These are phyloP conservation scores for Criorhina ranunculi DNA, from an alignment of 2,888 invertebrate species.

Conservation along the genomic window DNA sequence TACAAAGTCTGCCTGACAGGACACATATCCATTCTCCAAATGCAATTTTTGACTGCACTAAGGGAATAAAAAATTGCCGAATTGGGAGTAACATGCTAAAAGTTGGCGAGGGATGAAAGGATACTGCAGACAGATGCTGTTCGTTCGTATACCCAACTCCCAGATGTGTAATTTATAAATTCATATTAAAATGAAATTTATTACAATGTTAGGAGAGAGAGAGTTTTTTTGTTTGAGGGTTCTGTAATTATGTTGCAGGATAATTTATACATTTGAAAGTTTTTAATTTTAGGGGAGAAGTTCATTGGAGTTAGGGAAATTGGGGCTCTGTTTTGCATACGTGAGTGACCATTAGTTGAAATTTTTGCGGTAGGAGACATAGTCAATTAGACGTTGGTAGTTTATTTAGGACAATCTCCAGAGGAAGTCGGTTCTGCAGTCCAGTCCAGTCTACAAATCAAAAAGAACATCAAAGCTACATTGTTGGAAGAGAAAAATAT, in stretches of 20 bases:
- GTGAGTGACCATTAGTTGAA: not conserved
- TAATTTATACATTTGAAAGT: constrained; percentile 41
- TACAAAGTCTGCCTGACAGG: constrained; percentile 41
- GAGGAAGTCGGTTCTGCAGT: no score
- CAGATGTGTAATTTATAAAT: constrained; percentile 73
- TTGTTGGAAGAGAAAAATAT: no score
- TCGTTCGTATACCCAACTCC: constrained; percentile 53
- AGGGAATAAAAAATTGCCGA: constrained; percentile 51
- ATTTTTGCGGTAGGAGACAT: not conserved
- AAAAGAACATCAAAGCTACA: no score
- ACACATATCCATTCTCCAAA: constrained; percentile 22
- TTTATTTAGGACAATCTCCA: no score
- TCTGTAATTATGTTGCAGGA: constrained; percentile 35
- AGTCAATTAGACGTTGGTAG: not conserved
- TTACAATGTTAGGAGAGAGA: constrained; percentile 18
- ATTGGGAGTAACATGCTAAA: constrained; percentile 47
- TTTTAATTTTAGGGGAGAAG: not conserved
- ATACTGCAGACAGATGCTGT: constrained; percentile 50
- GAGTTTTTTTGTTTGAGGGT: constrained; percentile 7
- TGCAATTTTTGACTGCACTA: constrained; percentile 39
- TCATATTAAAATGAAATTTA: constrained; percentile 74
- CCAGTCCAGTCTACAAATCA: no score
- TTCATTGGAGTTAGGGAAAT: not conserved
- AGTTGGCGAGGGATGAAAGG: constrained; percentile 49
- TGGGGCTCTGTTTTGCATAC: not conserved